Base-by-base conservation (phyloP, 2,797 vertebrate species). In the Micromesistius poutassou region DNA sequence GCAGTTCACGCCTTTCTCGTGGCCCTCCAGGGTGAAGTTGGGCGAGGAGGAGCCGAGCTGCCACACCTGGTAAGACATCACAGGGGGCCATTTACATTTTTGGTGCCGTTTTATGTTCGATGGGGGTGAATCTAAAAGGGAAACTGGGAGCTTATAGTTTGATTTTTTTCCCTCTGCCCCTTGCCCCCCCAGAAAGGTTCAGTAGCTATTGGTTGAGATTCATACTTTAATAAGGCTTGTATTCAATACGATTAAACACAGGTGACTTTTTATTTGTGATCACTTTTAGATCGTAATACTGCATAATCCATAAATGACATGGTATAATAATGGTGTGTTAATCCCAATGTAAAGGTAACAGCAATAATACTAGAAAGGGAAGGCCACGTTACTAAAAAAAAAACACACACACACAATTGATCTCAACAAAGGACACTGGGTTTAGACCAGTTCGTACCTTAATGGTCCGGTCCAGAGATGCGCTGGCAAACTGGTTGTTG, bases 401-500 rank as follows among this genome's bases (percentile, higher is more conserved):
- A 31, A 31, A 31, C 31, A 31, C 31, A 25, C 55, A 62, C 7
- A 62, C 5, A 25, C n/a, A n/a, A 8, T 25, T 25, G n/a, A 62
- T 62, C 25, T 5, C 55, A 62, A 62, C 55, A 62, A 22, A 7
- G 46, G 46, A 5, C 4, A 16, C 7, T 13, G 5, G 46, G 46
- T 22, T 55, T 6, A 62, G n/a, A n/a, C 7, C 0, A 0, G 28
- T 10, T n/a, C 30, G 9, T 94, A 98, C 97, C 96, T 99, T 99
- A 84, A 99, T 98, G 22, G 98, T 99, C 81, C 98, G 95, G 87
- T 99, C 97, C 89, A 99, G 88, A 66, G 98, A 99, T 0, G 98
- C 97, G 46, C 97, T 98, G 73, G 98, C 98, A 94, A 99, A 99
- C 92, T 99, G 98, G 84, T 99, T 99, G 90, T 99, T 99, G 87